Percentiles rank a stretch among this genome's conserved stretches.
phyloP scores from a whole-genome alignment of 2,113 vertebrate species.

The Pampusana beccarii region DNA sequence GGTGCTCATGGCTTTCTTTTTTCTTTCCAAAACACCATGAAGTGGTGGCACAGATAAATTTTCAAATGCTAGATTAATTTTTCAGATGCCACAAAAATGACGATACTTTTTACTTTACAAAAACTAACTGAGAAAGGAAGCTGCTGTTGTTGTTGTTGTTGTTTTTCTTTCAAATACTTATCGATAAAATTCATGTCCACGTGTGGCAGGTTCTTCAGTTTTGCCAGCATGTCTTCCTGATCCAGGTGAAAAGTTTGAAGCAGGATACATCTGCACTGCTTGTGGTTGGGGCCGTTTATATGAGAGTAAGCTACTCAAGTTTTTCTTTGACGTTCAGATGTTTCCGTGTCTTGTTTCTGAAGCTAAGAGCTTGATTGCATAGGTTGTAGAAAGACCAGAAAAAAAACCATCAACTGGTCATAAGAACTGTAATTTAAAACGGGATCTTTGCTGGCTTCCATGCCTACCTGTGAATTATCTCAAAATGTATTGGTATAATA shows the following conservation, averaged over 20 bases:
- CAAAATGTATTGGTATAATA: not conserved
- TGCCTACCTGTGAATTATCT: not conserved
- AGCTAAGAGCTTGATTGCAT: not conserved
- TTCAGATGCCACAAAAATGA: not conserved
- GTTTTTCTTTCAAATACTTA: not conserved
- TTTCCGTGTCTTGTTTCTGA: not conserved
- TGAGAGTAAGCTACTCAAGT: constrained; percentile 75
- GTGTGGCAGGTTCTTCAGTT: constrained; percentile 73
- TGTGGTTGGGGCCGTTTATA: constrained; percentile 84
- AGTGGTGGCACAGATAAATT: not conserved
- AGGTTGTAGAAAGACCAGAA: not conserved
- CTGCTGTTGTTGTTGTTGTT: not conserved
- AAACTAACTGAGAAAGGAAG: not conserved
- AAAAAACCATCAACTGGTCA: not conserved
- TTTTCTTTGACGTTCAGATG: not conserved
- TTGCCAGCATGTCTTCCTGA: constrained; percentile 85
- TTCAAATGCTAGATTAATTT: not conserved
- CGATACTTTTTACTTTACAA: not conserved
- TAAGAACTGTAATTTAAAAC: not conserved
- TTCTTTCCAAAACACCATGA: not conserved
- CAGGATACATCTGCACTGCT: constrained; percentile 78
- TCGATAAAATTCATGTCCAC: not conserved
- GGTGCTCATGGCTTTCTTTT: not conserved
- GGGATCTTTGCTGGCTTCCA: not conserved
- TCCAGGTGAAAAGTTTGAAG: constrained; percentile 73